A percentile compares a stretch with the other conserved stretches of the same genome.
Evolutionary conservation across 2,113 vertebrate genomes (phyloP).

Genomic region (Pelodiscus sinensis): DNA sequence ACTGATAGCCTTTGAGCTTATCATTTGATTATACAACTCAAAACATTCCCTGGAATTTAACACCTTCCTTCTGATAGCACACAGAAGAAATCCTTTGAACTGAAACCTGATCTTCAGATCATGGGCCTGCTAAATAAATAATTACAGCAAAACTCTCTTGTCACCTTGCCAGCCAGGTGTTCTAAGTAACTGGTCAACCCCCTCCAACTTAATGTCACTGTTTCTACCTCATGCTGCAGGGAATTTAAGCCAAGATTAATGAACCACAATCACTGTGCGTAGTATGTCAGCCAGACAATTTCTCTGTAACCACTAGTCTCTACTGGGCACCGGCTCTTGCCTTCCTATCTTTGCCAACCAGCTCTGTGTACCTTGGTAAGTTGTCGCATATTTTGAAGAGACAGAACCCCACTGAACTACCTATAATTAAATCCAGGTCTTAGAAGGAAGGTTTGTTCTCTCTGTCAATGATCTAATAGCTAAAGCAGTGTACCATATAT

Average conservation of each 20-base stretch:
- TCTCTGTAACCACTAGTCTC: conserved; percentile 25
- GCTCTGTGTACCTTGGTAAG: neutral
- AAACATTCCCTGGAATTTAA: conserved; percentile 42
- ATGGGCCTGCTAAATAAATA: neutral
- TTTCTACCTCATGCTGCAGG: conserved; percentile 46
- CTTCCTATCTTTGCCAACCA: conserved; percentile 11
- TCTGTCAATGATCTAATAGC: conserved; percentile 54
- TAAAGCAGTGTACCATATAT: conserved; percentile 33
- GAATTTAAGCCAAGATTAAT: conserved; percentile 56
- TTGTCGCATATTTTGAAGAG: conserved; percentile 8
- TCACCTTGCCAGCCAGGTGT: conserved; percentile 14
- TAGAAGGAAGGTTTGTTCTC: conserved; percentile 46
- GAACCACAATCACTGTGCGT: conserved; percentile 39
- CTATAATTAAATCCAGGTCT: conserved; percentile 69
- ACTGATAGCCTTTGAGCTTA: neutral
- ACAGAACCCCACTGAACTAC: conserved; percentile 48
- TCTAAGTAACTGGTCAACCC: neutral
- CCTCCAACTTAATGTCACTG: conserved; percentile 23
- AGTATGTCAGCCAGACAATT: conserved; percentile 19
- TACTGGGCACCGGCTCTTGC: conserved; percentile 25
- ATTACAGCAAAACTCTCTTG: neutral
- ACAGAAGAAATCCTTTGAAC: conserved; percentile 22
- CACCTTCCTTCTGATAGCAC: conserved; percentile 14
- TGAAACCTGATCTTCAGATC: conserved; percentile 13
- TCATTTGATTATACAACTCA: neutral